A percentile compares a stretch with the other conserved stretches of the same genome.
Conservation (phyloP, 1,140 invertebrate genomes). For the Sesamia nonagrioides region DNA sequence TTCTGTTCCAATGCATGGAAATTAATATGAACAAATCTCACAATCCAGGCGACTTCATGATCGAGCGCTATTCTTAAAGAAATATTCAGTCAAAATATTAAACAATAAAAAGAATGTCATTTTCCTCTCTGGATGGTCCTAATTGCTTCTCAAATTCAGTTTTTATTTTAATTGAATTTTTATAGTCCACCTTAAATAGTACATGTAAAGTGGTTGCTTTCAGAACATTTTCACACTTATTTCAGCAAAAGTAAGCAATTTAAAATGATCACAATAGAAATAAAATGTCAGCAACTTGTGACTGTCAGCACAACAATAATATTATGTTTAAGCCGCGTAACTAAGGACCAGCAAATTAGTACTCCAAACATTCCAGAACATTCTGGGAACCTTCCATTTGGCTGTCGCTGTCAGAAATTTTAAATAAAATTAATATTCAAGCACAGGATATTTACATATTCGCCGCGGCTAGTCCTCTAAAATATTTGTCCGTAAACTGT, state of each 20-base stretch:
- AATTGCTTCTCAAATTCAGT: not conserved
- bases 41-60: not conserved
- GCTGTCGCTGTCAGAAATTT: conserved; percentile 26
- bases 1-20: not conserved
- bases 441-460: conserved; percentile 38
- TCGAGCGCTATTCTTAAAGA: not conserved
- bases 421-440: conserved; percentile 44
- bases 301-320: not conserved
- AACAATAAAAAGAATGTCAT: not conserved
- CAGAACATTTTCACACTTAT: not conserved
- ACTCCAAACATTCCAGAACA: conserved; percentile 16
- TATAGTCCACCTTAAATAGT: not conserved
- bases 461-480: conserved; percentile 12
- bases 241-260: not conserved
- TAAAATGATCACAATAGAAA: not conserved
- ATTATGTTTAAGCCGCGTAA: conserved; percentile 2
- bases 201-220: too few relatives aligned
- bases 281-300: not conserved
- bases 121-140: not conserved
- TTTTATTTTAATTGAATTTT: not conserved
- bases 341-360: conserved; percentile 5
- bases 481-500: conserved; percentile 14
- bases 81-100: not conserved
- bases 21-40: not conserved
- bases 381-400: not conserved